phyloP scores from a whole-genome alignment of 2,113 vertebrate genomes.

The Eurypyga helias region DNA sequence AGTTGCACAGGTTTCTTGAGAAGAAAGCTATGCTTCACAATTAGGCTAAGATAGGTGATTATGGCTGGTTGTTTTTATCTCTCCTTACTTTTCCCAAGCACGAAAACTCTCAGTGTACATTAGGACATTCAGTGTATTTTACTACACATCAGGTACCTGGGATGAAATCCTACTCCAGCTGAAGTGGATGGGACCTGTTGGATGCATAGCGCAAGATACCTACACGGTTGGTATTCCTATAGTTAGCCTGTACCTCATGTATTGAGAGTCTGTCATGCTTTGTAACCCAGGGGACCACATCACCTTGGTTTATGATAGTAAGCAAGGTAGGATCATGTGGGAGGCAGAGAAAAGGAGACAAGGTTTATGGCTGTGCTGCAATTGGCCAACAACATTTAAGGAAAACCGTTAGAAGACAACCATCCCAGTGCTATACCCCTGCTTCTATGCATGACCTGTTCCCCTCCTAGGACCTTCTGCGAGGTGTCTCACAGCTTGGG shows the following conservation, averaged over 20 bases:
- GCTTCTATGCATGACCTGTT: background rate
- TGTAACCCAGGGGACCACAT: background rate
- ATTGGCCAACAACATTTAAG: background rate
- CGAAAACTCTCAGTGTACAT: background rate
- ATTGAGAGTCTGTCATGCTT: background rate
- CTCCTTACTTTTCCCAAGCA: background rate
- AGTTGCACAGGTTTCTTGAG: background rate
- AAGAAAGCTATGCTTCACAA: background rate
- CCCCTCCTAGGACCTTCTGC: background rate
- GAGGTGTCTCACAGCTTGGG: background rate
- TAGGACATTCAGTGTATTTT: background rate
- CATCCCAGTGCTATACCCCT: accelerated
- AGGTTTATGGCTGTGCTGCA: background rate
- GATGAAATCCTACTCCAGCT: background rate
- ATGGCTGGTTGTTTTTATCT: background rate
- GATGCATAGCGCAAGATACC: background rate
- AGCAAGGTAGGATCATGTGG: background rate
- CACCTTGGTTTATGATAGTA: background rate
- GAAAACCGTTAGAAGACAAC: background rate
- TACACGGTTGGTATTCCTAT: background rate
- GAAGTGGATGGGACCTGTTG: background rate
- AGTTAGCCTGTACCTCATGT: background rate
- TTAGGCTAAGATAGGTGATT: background rate
- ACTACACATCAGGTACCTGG: background rate
- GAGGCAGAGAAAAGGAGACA: background rate